Base-by-base conservation (phyloP, 2,888 invertebrate genomes). In the Apodemia mormo region DNA sequence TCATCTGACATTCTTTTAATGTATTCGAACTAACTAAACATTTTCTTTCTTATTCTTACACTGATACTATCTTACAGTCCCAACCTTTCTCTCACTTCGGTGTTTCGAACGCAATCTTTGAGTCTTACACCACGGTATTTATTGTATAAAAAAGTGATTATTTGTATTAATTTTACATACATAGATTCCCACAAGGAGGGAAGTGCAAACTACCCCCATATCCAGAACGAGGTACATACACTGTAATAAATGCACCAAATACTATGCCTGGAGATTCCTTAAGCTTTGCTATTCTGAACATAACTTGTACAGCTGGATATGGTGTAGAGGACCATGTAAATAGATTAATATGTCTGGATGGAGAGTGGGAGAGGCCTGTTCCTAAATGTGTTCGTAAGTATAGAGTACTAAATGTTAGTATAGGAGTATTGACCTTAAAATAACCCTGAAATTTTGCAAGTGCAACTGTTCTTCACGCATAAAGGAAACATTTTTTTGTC, bases 351-450 rank as follows among this genome's bases (percentile, higher is more conserved):
- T 68, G 68, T 33, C 61, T 45, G 9, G 30, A 68, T 14, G 68
- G 68, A 5, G 49, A 58, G 0, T 68, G 68, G 68, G 58, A 61
- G 6, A 61, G 61, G 14, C 43, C 58, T 10, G 37, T 58, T 6
- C 68, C 68, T 6, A 45, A 68, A 61, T 68, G 68, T 43, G 61
- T 45, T 43, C 68, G 68, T 68, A 45, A 68, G 68, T 68, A 49
- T 49, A 1, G 2, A 43, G 8, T 43, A 43, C 8, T 43, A 7
- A 43, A 43, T 43, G 9, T 9, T 43, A 9, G 43, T 43, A 8
- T 43, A 43, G 43, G 8, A 9, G 43, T 8, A 43, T 9, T 8
- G 7, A 7, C 22, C 22, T 22, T 22, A 22, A 22, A 22, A 40
- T 40, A 7, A 40, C 7, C 40, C 7, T 40, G 40, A 40, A 40